These are phyloP conservation scores for Hydraecia micacea DNA, from an alignment of 2,888 invertebrate genomes.

Conservation along the genomic window DNA sequence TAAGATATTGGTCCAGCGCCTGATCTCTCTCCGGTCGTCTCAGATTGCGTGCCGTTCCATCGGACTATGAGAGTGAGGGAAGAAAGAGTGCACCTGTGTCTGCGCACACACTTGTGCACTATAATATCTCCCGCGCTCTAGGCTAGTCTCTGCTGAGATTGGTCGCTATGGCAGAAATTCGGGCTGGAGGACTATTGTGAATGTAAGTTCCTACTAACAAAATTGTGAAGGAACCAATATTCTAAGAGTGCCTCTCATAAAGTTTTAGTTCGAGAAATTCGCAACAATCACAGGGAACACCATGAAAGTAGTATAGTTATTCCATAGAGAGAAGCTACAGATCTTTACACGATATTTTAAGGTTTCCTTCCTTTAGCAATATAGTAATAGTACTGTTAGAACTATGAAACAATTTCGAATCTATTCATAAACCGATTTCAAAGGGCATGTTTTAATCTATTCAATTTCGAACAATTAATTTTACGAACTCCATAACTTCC, in stretches of 20 bases:
- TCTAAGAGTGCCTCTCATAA: not conserved
- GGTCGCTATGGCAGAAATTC: too few relatives aligned
- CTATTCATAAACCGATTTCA: constrained; percentile 23
- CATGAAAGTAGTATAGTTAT: not conserved
- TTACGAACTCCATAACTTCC: constrained; percentile 11
- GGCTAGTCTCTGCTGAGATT: too few relatives aligned
- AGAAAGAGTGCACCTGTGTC: too few relatives aligned
- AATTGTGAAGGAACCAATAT: not conserved
- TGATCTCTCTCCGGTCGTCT: too few relatives aligned
- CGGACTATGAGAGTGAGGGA: too few relatives aligned
- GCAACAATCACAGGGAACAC: not conserved
- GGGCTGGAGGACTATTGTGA: not conserved
- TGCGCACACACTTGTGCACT: too few relatives aligned
- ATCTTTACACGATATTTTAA: not conserved
- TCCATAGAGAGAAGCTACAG: not conserved
- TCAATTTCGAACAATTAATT: constrained; percentile 27
- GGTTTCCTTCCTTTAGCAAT: not conserved
- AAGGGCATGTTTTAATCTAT: constrained; percentile 31
- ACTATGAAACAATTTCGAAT: not conserved
- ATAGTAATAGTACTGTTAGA: not conserved
- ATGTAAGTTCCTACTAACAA: not conserved
- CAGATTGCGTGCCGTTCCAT: too few relatives aligned
- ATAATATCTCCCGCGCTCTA: too few relatives aligned
- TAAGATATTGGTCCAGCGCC: too few relatives aligned
- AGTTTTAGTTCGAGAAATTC: not conserved